Conservation (phyloP, 2,113 vertebrate species). For the Picathartes gymnocephalus region DNA sequence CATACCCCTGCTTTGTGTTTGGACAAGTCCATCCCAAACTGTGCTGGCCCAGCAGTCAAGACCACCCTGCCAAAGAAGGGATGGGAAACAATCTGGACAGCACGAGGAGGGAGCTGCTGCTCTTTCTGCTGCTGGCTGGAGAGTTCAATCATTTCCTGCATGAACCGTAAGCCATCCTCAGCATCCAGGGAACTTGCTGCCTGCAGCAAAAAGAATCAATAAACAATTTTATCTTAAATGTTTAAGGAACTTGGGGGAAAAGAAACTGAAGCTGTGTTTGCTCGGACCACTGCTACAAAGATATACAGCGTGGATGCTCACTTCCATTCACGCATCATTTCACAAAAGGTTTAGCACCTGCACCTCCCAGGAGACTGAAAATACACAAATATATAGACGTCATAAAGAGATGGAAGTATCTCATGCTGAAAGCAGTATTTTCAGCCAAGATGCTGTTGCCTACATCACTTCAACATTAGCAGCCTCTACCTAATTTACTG, state of each 20-base stretch:
- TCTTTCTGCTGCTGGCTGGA: constrained; percentile 99
- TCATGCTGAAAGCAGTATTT: neutral
- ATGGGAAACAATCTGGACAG: constrained; percentile 94
- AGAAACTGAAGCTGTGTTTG: neutral
- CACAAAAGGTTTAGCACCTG: neutral
- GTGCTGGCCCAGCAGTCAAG: constrained; percentile 93
- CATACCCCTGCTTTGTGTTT: constrained; percentile 89
- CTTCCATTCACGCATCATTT: neutral
- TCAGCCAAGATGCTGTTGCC: neutral
- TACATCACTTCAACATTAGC: neutral
- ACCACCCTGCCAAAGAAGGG: constrained; percentile 96
- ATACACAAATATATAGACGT: neutral
- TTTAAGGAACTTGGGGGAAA: neutral
- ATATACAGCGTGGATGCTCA: neutral
- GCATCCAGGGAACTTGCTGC: constrained; percentile 93
- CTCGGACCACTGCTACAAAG: neutral
- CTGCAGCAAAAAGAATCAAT: constrained; percentile 49
- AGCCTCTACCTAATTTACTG: neutral
- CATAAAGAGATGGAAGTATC: neutral
- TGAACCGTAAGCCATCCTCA: constrained; percentile 95
- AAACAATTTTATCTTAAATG: neutral
- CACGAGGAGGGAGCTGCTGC: constrained; percentile 95
- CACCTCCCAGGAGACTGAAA: neutral
- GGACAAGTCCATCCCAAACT: constrained; percentile 94
- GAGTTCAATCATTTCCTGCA: constrained; percentile 99